These are phyloP conservation scores for Alviniconcha strummeri DNA, from an alignment of 2,888 invertebrate genomes.

Conservation along the genomic window DNA sequence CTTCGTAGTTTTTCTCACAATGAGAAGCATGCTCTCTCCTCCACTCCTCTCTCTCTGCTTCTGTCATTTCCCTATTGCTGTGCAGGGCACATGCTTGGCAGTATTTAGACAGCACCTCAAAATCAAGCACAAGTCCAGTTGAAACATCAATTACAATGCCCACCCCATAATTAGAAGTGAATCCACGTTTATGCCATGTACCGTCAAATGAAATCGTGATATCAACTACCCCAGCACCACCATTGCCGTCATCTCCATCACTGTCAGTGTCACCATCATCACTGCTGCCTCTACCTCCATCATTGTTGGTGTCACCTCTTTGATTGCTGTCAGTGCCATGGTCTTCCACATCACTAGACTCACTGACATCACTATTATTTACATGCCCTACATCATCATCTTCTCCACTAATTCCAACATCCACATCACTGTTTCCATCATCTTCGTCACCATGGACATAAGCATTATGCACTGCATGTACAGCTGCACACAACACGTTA, in stretches of 20 bases:
- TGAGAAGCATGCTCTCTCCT: neutral
- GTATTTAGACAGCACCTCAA: no score
- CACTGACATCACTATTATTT: neutral
- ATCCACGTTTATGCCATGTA: slow-evolving; percentile 18
- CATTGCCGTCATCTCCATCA: neutral
- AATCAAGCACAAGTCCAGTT: no score
- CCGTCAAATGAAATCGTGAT: slow-evolving; percentile 16
- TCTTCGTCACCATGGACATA: neutral
- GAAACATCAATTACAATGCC: neutral
- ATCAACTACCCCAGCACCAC: neutral
- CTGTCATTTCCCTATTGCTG: neutral
- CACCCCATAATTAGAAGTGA: no score
- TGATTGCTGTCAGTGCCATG: neutral
- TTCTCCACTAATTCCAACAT: neutral
- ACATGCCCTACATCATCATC: neutral
- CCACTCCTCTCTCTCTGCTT: neutral
- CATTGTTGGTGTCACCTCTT: neutral
- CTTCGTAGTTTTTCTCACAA: neutral
- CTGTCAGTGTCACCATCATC: slow-evolving; percentile 6
- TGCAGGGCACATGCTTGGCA: neutral
- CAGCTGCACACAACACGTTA: no score
- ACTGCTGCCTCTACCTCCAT: neutral
- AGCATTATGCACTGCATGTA: neutral
- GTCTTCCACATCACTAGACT: neutral
- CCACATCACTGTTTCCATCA: neutral